Conservation (phyloP, 1,140 invertebrate genomes). For the Temnothorax nylanderi region DNA sequence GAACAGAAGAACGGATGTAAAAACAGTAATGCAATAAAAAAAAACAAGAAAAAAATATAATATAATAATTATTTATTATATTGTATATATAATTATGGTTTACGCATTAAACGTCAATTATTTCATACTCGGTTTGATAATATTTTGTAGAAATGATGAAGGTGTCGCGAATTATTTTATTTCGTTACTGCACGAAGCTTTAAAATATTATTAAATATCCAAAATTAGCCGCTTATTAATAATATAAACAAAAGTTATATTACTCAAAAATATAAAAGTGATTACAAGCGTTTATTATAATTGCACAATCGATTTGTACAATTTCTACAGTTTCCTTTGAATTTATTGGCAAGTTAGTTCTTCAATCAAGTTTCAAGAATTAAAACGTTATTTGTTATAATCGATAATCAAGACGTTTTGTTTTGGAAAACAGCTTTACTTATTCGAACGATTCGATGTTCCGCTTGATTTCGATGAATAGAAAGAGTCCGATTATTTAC, state of each 20-base stretch:
- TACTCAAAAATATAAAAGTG: neutral
- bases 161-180: neutral
- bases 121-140: neutral
- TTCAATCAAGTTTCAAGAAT: neutral
- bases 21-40: too few species aligned
- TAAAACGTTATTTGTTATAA: neutral
- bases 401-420: slow-evolving; percentile 1
- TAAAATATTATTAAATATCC: neutral
- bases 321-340: neutral
- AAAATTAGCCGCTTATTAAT: neutral
- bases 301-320: neutral
- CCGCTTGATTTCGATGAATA: slow-evolving; percentile 2
- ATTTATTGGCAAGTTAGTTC: neutral
- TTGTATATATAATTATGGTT: neutral
- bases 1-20: too few species aligned
- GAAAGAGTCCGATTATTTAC: slow-evolving; percentile 19
- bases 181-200: neutral
- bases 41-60: too few species aligned
- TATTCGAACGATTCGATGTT: neutral
- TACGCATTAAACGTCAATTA: neutral
- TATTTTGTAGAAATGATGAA: neutral
- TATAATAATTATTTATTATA: neutral
- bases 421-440: neutral
- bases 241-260: neutral
- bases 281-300: neutral